Percentiles rank a stretch among this genome's conserved stretches.
Conservation (phyloP, 2,113 vertebrate species). For the Rhegmatorhina hoffmannsi region DNA sequence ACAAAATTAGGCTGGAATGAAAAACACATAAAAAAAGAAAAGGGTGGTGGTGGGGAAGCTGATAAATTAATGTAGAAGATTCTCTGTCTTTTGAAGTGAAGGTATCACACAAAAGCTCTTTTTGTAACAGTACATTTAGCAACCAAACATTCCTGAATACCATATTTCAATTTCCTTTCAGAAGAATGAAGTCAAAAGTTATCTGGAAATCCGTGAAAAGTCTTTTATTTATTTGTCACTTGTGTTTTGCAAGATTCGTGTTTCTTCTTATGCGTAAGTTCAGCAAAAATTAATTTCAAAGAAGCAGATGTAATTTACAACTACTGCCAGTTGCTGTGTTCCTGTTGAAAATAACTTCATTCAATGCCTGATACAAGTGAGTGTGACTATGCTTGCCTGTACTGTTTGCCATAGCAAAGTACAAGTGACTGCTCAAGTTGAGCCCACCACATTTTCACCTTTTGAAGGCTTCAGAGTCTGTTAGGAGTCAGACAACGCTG, state of each 20-base stretch:
- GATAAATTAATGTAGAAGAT: not conserved
- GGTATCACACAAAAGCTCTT: not conserved
- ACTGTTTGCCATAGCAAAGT: not conserved
- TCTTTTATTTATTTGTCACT: not conserved
- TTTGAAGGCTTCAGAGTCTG: not conserved
- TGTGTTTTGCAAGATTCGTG: not conserved
- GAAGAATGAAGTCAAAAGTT: not conserved
- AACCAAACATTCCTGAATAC: not conserved
- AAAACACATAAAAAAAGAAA: not conserved
- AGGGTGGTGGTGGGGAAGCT: rapidly evolving
- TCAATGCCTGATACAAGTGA: not conserved
- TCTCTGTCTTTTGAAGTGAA: not conserved
- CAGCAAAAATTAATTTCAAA: not conserved
- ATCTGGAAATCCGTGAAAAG: not conserved
- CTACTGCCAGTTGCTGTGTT: not conserved
- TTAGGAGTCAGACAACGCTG: not conserved
- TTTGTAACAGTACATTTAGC: not conserved
- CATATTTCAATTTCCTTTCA: not conserved
- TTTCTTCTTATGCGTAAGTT: not conserved
- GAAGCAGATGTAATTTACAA: not conserved
- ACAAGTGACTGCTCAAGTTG: not conserved
- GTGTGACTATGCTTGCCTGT: not conserved
- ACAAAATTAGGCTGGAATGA: not conserved
- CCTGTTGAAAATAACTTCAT: not conserved
- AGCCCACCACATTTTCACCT: not conserved